Evolutionary conservation across 1,140 invertebrate species (phyloP).

Genomic region (Eciton burchellii): DNA sequence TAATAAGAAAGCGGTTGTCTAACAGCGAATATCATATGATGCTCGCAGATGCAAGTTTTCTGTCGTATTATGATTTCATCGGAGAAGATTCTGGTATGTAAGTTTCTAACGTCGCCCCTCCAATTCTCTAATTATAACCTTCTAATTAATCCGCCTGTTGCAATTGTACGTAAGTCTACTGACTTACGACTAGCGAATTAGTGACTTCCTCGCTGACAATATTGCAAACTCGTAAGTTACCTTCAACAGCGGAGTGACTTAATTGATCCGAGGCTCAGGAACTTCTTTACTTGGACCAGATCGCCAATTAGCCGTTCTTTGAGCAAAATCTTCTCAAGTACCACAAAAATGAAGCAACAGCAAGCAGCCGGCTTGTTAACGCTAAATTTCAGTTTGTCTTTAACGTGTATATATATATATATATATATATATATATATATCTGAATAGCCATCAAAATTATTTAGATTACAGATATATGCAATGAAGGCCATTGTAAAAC

Average conservation of each 20-base stretch:
- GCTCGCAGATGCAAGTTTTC: no score
- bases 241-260: constrained; percentile 13
- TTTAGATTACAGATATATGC: neutral
- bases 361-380: neutral
- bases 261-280: neutral
- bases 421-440: no score
- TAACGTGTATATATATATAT: neutral
- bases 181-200: no score
- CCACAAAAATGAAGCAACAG: neutral
- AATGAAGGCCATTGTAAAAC: neutral
- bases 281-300: neutral
- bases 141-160: neutral
- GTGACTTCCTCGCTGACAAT: neutral
- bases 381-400: constrained; percentile 17
- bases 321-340: constrained; percentile 2
- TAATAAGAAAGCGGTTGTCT: no score
- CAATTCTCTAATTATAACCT: neutral
- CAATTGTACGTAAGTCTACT: neutral
- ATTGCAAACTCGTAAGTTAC: neutral
- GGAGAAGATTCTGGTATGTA: neutral
- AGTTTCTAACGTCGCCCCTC: no score
- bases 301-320: constrained; percentile 1
- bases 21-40: no score
- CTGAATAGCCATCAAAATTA: constrained; percentile 1
- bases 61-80: neutral